Evolutionary conservation across 2,888 invertebrate species (phyloP).

Genomic region (Blastobasis adustella): DNA sequence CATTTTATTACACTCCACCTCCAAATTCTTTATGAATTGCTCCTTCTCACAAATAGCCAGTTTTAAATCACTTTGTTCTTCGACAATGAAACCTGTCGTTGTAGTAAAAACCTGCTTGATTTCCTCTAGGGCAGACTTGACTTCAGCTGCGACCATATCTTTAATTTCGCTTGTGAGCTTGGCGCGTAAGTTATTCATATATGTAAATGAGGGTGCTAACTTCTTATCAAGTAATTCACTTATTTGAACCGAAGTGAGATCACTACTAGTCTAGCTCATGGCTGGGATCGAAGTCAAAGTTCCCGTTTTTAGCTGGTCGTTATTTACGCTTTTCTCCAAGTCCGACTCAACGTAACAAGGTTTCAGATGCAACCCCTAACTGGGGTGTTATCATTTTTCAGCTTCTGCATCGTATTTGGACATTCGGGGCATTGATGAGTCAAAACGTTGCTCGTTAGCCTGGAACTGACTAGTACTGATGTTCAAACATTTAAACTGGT

Average conservation of each 20-base stretch:
- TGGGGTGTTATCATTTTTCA: too few relatives aligned
- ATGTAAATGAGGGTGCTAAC: not conserved
- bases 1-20: not conserved
- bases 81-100: constrained; percentile 8
- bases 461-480: not conserved
- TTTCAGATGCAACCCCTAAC: too few relatives aligned
- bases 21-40: constrained; percentile 4
- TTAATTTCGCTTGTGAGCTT: not conserved
- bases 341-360: too few relatives aligned
- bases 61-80: constrained; percentile 8
- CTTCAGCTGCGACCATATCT: not conserved
- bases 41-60: too few relatives aligned
- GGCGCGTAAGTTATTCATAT: not conserved
- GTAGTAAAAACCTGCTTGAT: not conserved
- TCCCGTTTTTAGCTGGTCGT: too few relatives aligned
- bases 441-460: not conserved
- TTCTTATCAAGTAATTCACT: too few relatives aligned
- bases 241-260: too few relatives aligned
- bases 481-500: not conserved
- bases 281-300: too few relatives aligned
- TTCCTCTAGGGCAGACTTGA: not conserved
- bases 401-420: too few relatives aligned
- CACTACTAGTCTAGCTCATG: too few relatives aligned
- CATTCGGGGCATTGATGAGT: not conserved
- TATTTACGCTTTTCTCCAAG: too few relatives aligned